phyloP scores from a whole-genome alignment of 2,113 vertebrate species.

The Tachuris rubrigastra region DNA sequence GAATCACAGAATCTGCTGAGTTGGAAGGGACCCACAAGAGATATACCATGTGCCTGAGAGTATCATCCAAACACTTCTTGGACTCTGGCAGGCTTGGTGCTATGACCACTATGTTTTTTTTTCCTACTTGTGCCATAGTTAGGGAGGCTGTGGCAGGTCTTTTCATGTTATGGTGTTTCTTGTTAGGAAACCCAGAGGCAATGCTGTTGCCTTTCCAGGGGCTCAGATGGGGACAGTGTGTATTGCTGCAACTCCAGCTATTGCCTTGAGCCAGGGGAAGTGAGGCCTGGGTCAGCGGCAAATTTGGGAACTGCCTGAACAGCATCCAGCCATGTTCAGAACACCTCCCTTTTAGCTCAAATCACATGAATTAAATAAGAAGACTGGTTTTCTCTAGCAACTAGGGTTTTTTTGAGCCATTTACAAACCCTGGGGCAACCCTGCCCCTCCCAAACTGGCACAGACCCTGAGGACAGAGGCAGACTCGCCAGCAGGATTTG shows the following conservation, averaged over 20 bases:
- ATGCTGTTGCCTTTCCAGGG: neutral
- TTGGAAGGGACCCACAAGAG: neutral
- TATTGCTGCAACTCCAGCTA: neutral
- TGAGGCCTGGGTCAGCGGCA: neutral
- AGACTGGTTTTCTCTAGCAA: neutral
- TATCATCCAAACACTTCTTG: neutral
- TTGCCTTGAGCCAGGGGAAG: neutral
- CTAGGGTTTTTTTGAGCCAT: neutral
- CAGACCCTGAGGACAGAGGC: neutral
- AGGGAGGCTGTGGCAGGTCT: neutral
- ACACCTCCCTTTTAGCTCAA: neutral
- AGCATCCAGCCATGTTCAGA: neutral
- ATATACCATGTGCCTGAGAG: neutral
- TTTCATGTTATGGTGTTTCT: neutral
- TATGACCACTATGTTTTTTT: neutral
- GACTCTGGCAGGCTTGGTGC: neutral
- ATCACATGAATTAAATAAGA: neutral
- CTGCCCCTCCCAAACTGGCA: neutral
- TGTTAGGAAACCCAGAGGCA: neutral
- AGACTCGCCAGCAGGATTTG: neutral
- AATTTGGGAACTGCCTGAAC: neutral
- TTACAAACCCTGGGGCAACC: neutral
- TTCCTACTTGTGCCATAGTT: fast-evolving
- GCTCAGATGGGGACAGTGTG: neutral
- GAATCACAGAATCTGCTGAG: neutral